Base-by-base conservation (phyloP, 2,113 vertebrate genomes). In the Uria aalge region DNA sequence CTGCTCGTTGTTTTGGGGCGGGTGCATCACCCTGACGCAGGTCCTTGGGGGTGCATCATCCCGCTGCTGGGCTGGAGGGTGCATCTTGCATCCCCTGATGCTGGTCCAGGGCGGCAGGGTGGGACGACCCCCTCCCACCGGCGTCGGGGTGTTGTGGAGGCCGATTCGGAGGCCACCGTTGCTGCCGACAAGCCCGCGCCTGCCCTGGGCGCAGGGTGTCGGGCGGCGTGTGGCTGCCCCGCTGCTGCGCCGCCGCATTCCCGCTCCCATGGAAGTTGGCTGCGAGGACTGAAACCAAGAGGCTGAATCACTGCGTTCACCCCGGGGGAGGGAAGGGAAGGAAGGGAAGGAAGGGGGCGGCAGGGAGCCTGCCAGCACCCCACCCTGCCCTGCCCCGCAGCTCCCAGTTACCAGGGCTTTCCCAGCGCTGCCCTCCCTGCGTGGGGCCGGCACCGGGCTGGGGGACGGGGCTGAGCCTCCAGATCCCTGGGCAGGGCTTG, bases 241-340 rank as follows among this genome's bases (percentile, higher is more conserved):
- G 11, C 57, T 59, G 96, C 80, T 15, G 40, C 34, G 55, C 73
- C 30, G 27, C 52, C 6, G 3, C 30, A 4, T 12, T 95, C 90
- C 94, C 5, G 34, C 78, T 82, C 60, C 15, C 29, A 0, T 85
- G 88, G 83, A 79, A 74, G 57, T 91, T 96, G 97, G 97, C 96
- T 94, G 24, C 27, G 32, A 95, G 92, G 77, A 94, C 78, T 91
- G 97, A 97, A 97, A 97, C 97, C 62, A n/a, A 85, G 92, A 82
- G 71, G 62, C 86, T 97, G 97, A 97, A 95, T 97, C 97, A 97
- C 62, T 15, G 97, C 96, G 41, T 96, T 91, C 29, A 66, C 94
- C 96, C 57, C 75, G 14, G 73, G 79, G 86, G 26, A 74, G 86
- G 82, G 83, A 85, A 85, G 91, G 91, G 89, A 47, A 71, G 82